phyloP scores from a whole-genome alignment of 2,113 vertebrate genomes.

The Colaptes auratus region DNA sequence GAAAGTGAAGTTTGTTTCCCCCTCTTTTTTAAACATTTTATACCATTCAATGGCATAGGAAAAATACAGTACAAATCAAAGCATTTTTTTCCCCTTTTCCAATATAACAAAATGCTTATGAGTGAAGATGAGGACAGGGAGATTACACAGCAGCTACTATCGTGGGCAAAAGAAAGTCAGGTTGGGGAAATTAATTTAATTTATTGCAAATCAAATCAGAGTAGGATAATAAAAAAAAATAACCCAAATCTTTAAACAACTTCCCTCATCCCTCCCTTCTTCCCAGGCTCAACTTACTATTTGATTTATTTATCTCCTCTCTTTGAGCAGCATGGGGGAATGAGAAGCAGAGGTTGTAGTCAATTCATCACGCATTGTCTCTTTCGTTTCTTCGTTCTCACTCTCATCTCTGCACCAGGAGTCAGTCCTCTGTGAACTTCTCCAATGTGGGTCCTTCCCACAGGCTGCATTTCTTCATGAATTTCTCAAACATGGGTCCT shows the following conservation, averaged over 20 bases:
- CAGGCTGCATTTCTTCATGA: background rate
- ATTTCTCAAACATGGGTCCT: fast-evolving
- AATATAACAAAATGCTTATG: fast-evolving
- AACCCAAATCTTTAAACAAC: background rate
- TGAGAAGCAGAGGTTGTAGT: fast-evolving
- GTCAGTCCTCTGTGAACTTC: background rate
- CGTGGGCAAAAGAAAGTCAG: background rate
- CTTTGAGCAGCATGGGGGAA: fast-evolving
- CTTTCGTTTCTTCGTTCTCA: background rate
- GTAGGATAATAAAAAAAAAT: background rate
- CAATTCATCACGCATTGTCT: background rate
- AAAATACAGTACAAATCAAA: background rate
- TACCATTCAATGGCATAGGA: background rate
- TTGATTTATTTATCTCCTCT: background rate
- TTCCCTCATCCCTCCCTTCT: background rate
- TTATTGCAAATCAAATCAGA: background rate
- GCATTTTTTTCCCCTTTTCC: background rate
- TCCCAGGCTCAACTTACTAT: background rate
- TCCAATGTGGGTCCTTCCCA: fast-evolving
- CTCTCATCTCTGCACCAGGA: background rate
- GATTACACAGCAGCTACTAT: background rate
- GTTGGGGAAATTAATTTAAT: background rate
- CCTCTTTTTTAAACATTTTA: background rate
- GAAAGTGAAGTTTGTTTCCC: background rate
- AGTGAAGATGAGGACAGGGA: background rate